Percentiles rank a stretch among this genome's conserved stretches.
phyloP scores from a whole-genome alignment of 2,888 invertebrate species.

The Blomia tropicalis region DNA sequence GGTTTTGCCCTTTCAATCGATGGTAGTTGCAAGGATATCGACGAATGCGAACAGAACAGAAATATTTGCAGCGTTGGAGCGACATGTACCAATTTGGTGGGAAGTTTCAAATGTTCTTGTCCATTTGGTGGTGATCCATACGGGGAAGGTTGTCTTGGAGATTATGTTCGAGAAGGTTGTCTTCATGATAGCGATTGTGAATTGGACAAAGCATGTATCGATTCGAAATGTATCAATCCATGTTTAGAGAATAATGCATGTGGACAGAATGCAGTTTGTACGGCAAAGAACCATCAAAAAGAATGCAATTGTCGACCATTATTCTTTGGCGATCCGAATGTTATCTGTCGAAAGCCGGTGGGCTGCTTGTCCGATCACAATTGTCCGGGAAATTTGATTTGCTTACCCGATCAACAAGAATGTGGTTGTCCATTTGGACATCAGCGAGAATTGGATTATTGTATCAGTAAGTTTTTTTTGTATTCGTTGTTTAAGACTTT shows the following conservation, averaged over 20 bases:
- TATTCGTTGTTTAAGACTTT: constrained; percentile 1
- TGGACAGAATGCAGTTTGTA: constrained; percentile 32
- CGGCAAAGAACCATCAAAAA: constrained; percentile 57
- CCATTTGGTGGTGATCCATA: constrained; percentile 70
- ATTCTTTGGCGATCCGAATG: constrained; percentile 60
- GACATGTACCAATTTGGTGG: constrained; percentile 57
- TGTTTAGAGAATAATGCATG: constrained; percentile 46
- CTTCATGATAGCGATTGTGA: constrained; percentile 72
- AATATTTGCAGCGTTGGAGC: constrained; percentile 63
- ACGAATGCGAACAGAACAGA: constrained; percentile 54
- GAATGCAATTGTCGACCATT: constrained; percentile 72
- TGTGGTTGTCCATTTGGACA: constrained; percentile 31
- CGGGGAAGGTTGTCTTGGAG: constrained; percentile 33
- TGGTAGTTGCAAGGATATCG: constrained; percentile 49
- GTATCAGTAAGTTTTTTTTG: constrained; percentile 29
- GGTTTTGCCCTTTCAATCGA: constrained; percentile 30
- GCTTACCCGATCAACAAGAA: constrained; percentile 29
- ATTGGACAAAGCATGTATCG: constrained; percentile 62
- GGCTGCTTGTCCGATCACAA: constrained; percentile 30
- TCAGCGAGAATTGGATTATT: constrained; percentile 30
- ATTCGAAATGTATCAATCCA: constrained; percentile 46
- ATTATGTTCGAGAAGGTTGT: constrained; percentile 45
- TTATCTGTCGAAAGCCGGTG: constrained; percentile 39
- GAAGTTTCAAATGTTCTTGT: constrained; percentile 77
- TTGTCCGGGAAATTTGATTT: constrained; percentile 32